Evolutionary conservation across 2,888 invertebrate species (phyloP).

Genomic region (Minunthozetes semirufus): DNA sequence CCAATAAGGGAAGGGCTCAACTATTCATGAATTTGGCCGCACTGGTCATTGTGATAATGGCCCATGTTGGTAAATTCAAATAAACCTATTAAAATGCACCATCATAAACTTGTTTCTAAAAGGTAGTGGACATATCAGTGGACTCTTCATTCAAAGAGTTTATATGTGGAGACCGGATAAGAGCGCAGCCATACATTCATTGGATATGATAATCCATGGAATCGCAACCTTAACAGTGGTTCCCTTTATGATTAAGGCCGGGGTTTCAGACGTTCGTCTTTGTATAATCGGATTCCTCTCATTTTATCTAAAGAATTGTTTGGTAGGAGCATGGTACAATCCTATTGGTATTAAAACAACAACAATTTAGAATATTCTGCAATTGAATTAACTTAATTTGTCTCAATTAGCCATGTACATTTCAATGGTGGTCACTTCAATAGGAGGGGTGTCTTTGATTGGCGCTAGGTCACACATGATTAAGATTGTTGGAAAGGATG

Average conservation of each 20-base stretch:
- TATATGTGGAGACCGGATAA: background rate
- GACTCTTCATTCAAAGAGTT: background rate
- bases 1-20: background rate
- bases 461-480: conserved; percentile 21
- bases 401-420: background rate
- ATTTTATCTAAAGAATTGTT: background rate
- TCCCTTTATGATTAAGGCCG: background rate
- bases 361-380: too few relatives aligned
- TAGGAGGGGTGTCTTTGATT: conserved; percentile 1
- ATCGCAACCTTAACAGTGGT: background rate
- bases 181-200: background rate
- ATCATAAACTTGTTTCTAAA: too few relatives aligned
- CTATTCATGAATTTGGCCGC: background rate
- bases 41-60: background rate
- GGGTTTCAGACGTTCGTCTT: background rate
- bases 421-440: background rate
- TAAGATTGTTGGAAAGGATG: conserved; percentile 22
- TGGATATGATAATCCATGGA: background rate
- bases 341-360: too few relatives aligned
- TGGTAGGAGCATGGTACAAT: background rate
- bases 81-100: too few relatives aligned
- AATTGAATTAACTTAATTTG: too few relatives aligned
- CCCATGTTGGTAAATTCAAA: background rate
- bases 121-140: background rate
- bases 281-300: background rate